Conservation (phyloP, 2,888 invertebrate species). For the Alcis repandata region DNA sequence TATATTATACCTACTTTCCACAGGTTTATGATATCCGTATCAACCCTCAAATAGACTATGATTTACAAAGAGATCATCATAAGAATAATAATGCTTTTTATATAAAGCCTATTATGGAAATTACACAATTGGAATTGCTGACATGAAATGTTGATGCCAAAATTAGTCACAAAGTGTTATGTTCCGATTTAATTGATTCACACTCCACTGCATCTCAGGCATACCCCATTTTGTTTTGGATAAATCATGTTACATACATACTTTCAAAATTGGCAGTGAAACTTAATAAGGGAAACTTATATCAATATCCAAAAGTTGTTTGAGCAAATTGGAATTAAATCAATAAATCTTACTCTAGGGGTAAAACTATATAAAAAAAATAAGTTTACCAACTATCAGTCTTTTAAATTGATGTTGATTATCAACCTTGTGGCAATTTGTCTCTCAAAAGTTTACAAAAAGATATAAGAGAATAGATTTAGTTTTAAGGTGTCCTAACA, state of each 20-base stretch:
- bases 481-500: slow-evolving; percentile 19
- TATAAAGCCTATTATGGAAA: not conserved
- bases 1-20: slow-evolving; percentile 17
- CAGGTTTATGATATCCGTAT: slow-evolving; percentile 24
- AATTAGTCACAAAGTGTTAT: slow-evolving; percentile 3
- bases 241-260: slow-evolving; percentile 28
- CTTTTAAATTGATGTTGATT: slow-evolving; percentile 87
- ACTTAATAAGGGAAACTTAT: slow-evolving; percentile 67
- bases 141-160: not conserved
- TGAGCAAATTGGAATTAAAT: slow-evolving; percentile 85
- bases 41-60: slow-evolving; percentile 11
- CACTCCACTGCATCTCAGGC: slow-evolving; percentile 8
- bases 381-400: slow-evolving; percentile 86
- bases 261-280: slow-evolving; percentile 63
- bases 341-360: slow-evolving; percentile 83
- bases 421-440: slow-evolving; percentile 82
- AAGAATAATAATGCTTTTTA: not conserved
- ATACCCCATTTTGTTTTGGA: slow-evolving; percentile 20
- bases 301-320: slow-evolving; percentile 67
- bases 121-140: not conserved
- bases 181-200: slow-evolving; percentile 16
- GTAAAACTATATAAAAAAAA: slow-evolving; percentile 85
- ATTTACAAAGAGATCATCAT: not conserved
- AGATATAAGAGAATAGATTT: slow-evolving; percentile 46
- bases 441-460: slow-evolving; percentile 86